phyloP scores from a whole-genome alignment of 2,113 vertebrate genomes.

The Carettochelys insculpta region DNA sequence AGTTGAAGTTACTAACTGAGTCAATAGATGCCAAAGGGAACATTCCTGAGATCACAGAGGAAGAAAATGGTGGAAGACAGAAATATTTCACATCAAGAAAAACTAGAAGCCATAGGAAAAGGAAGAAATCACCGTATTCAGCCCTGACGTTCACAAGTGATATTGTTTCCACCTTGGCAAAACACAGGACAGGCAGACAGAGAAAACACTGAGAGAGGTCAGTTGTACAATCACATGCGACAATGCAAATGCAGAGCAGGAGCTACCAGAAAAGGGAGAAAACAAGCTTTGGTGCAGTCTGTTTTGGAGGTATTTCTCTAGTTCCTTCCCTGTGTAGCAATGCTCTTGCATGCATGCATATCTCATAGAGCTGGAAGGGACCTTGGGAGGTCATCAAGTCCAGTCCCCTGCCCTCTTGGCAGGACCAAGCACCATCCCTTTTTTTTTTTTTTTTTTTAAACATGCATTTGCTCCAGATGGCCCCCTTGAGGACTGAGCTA shows the following conservation, averaged over 20 bases:
- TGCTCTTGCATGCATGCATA: no score
- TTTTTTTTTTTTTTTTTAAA: no score
- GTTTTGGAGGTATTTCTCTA: no score
- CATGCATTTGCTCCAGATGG: no score
- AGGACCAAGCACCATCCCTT: no score
- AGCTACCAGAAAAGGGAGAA: not conserved
- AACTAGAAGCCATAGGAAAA: not conserved
- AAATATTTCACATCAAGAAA: not conserved
- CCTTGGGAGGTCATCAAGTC: no score
- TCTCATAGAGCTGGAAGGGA: no score
- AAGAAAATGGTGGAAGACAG: not conserved
- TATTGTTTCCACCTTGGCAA: not conserved
- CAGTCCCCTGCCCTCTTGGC: no score
- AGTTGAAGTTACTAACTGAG: not conserved
- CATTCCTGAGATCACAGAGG: fast-evolving
- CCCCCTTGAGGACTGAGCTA: no score
- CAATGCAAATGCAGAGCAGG: not conserved
- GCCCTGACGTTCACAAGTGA: not conserved
- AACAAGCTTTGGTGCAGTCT: no score
- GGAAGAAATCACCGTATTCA: not conserved
- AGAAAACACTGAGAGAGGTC: not conserved
- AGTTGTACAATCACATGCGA: not conserved
- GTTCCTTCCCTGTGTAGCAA: no score
- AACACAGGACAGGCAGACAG: not conserved
- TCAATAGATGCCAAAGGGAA: not conserved